Evolutionary conservation across 2,113 vertebrate species (phyloP).

Genomic region (Recurvirostra avosetta): DNA sequence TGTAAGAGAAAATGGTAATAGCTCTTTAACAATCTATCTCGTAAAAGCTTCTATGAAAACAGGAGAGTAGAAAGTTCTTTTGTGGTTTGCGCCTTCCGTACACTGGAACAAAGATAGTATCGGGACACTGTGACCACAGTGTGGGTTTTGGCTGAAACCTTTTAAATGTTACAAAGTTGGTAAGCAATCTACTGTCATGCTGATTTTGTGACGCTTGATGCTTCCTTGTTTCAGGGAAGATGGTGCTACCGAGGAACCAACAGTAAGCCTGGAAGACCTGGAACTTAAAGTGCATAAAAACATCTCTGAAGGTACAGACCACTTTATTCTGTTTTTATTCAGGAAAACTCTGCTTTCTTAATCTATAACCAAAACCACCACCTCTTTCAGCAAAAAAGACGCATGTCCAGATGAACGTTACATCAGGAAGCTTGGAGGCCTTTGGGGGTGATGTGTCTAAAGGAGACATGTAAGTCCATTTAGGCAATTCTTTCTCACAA

Average conservation of each 20-base stretch:
- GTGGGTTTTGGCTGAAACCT: not conserved
- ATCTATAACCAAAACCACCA: fast-evolving
- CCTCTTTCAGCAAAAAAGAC: conserved; percentile 71
- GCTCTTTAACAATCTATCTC: not conserved
- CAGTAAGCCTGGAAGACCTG: not conserved
- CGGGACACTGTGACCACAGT: fast-evolving
- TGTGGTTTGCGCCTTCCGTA: fast-evolving
- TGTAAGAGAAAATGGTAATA: conserved; percentile 79
- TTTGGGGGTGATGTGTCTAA: conserved; percentile 82
- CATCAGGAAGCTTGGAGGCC: conserved; percentile 82
- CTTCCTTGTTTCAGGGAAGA: not conserved
- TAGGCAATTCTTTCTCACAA: not conserved
- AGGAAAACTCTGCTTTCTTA: not conserved
- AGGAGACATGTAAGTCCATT: conserved; percentile 82
- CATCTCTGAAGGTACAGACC: not conserved
- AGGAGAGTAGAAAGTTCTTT: not conserved
- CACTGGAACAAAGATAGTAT: not conserved
- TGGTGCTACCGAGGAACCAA: not conserved
- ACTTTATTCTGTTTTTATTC: not conserved
- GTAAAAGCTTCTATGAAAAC: not conserved
- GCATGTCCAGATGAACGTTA: conserved; percentile 68
- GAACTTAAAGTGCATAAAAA: not conserved
- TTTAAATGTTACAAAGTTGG: not conserved
- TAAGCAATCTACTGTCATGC: not conserved
- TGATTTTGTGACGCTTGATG: not conserved